Evolutionary conservation across 2,888 invertebrate species (phyloP).

Genomic region (Melanargia galathea): DNA sequence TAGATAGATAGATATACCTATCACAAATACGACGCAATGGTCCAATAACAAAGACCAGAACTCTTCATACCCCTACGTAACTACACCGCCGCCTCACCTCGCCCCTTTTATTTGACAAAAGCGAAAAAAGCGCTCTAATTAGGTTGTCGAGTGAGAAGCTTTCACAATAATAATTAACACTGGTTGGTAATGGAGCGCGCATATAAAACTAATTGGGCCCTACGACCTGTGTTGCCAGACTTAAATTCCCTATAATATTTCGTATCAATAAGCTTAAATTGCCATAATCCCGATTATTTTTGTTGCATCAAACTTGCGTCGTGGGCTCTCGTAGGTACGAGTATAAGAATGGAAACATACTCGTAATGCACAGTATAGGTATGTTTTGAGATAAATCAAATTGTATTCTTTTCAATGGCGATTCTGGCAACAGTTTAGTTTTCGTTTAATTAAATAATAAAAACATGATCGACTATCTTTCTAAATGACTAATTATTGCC

Average conservation of each 20-base stretch:
- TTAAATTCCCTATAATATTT: slow-evolving; percentile 1
- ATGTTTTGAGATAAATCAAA: too few relatives aligned
- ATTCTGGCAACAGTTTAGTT: too few relatives aligned
- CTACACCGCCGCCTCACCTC: slow-evolving; percentile 5
- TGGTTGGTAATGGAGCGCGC: slow-evolving; percentile 79
- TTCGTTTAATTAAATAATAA: too few relatives aligned
- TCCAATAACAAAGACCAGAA: slow-evolving; percentile 12
- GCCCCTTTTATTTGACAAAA: slow-evolving; percentile 31
- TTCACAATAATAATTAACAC: slow-evolving; percentile 81
- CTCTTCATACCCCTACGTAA: slow-evolving; percentile 15
- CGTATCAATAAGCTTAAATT: background rate
- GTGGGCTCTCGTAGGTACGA: too few relatives aligned
- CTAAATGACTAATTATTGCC: too few relatives aligned
- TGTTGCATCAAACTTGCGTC: too few relatives aligned
- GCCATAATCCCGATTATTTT: too few relatives aligned
- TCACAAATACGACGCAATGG: background rate
- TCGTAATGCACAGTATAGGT: too few relatives aligned
- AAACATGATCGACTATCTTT: too few relatives aligned
- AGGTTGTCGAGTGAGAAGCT: slow-evolving; percentile 79
- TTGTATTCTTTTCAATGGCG: too few relatives aligned
- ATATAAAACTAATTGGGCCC: slow-evolving; percentile 81
- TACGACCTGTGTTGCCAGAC: slow-evolving; percentile 57
- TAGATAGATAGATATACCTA: background rate
- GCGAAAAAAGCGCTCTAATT: slow-evolving; percentile 72
- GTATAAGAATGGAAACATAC: too few relatives aligned